phyloP scores from a whole-genome alignment of 2,113 vertebrate species.

The Corythaeola cristata region DNA sequence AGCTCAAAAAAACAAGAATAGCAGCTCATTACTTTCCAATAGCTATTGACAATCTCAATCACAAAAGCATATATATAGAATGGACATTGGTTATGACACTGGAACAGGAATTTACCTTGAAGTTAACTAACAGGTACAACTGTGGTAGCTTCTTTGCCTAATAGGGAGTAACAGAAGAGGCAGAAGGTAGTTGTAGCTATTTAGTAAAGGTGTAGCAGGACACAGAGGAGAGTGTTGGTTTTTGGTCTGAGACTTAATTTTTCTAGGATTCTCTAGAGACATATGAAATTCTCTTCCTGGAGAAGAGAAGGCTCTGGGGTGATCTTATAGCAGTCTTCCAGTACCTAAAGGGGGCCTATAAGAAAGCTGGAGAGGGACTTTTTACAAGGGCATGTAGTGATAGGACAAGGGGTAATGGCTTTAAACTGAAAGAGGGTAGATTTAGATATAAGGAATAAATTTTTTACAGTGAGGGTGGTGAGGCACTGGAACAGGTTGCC shows the following conservation, averaged over 20 bases:
- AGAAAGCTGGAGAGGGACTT: no score
- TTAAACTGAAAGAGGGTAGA: no score
- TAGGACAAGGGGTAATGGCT: no score
- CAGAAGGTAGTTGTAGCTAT: not conserved
- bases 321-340: no score
- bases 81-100: not conserved
- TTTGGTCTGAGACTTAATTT: not conserved
- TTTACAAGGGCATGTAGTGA: no score
- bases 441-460: no score
- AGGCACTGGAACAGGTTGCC: no score
- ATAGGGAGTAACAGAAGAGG: not conserved
- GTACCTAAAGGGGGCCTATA: no score
- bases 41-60: not conserved
- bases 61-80: not conserved
- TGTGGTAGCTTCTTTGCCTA: not conserved
- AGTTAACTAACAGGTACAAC: not conserved
- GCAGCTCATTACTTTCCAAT: conserved; percentile 25
- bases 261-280: not conserved
- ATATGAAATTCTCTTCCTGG: not conserved
- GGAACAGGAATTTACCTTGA: not conserved
- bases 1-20: conserved; percentile 39
- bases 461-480: no score
- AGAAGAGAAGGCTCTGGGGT: no score
- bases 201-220: not conserved
- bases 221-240: accelerated